Evolutionary conservation across 92 coral and sea anemone genomes (phyloP).

Genomic region (Heliopora coerulea): DNA sequence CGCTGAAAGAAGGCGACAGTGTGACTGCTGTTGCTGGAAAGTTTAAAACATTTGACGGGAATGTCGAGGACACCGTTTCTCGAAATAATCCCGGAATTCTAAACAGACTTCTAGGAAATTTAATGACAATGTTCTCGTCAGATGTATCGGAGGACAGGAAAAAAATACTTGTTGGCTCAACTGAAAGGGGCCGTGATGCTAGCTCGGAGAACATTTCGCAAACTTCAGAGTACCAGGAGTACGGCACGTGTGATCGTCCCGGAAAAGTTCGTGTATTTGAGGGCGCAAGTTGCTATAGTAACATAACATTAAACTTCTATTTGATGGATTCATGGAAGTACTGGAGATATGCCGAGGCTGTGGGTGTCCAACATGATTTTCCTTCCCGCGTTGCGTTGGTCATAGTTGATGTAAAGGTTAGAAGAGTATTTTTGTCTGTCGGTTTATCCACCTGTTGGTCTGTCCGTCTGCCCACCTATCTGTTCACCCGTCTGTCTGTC

Average conservation of each 20-base stretch:
- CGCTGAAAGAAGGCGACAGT: neutral
- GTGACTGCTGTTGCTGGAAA: neutral
- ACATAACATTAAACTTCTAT: constrained; percentile 82
- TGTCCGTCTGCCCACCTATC: neutral
- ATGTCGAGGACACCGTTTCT: neutral
- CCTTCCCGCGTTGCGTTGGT: constrained; percentile 58
- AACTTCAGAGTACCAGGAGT: constrained; percentile 7
- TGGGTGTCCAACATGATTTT: constrained; percentile 59
- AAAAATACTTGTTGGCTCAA: neutral
- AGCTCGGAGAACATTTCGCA: neutral
- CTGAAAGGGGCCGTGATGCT: neutral
- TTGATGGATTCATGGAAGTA: constrained; percentile 81
- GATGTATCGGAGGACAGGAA: neutral
- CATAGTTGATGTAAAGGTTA: constrained; percentile 76
- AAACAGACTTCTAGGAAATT: constrained; percentile 22
- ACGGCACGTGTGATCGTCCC: constrained; percentile 18
- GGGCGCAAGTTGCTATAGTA: constrained; percentile 93
- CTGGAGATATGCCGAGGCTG: constrained; percentile 75
- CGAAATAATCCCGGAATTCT: neutral
- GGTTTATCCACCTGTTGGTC: neutral
- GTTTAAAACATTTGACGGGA: constrained; percentile 2
- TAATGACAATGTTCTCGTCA: constrained; percentile 3
- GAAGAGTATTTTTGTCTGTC: neutral
- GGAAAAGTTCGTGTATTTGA: constrained; percentile 62
- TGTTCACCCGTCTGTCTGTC: constrained; percentile 1